Evolutionary conservation across 2,113 vertebrate species (phyloP), one percentile per base, ranked within the genome.

Genomic region (Cinclus cinclus): DNA sequence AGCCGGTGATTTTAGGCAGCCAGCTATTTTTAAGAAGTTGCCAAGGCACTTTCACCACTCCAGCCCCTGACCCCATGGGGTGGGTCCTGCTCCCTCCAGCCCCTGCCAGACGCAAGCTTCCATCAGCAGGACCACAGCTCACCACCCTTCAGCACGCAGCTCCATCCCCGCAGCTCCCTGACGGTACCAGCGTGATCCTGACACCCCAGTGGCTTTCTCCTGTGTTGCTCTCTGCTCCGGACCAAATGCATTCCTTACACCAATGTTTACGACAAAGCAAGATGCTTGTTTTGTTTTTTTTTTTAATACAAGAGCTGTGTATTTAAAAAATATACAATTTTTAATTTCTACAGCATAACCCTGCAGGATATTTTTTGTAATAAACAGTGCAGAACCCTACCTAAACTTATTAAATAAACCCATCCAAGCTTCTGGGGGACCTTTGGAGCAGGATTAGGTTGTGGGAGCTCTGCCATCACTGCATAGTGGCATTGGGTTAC

Each of bases 301-400:
- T 94, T 96, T 93, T 87, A 89, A 90, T 82, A 89, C 49, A 69
- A 95, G 78, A 95, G 87, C 95, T 65, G 74, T 92, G 93, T 96
- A 95, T 95, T 97, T 95, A 95, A 96, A 96, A 97, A 95, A 97
- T 90, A 97, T 84, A 97, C 90, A 71, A 87, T 79, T 97, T 96
- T 95, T 76, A 75, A 91, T 81, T 95, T 95, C 95, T 94, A 95
- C 79, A 88, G 64, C 82, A 70, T 94, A 80, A 95, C 71, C 67
- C 76, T 64, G 90, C 8, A 0, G 88, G 64, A 47, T 83, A 74
- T 80, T 93, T 97, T 95, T 96, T 93, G 87, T 94, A 92, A 87
- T 13, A 5, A 94, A 85, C 37, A 50, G 68, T 59, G 55, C 82
- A 91, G 91, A 76, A 94, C 33, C 75, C 55, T 22, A 83, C 6